Base-by-base conservation (phyloP, 2,797 vertebrate species). In the Sebastes minor region DNA sequence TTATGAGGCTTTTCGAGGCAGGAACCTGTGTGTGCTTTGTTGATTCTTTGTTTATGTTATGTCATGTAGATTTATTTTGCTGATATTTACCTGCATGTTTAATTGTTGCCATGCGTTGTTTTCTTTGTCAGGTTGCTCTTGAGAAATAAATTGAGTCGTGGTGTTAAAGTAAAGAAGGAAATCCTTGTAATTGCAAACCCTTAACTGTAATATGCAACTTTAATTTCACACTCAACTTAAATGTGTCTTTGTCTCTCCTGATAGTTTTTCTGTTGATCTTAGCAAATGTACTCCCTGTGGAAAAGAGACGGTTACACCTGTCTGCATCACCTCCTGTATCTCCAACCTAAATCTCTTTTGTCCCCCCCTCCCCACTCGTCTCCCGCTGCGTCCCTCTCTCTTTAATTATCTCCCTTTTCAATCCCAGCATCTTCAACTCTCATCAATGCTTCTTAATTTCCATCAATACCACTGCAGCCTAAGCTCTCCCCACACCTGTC, bases 391-490 rank as follows among this genome's bases (percentile, higher is more conserved):
- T 86, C 89, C 78, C 74, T 91, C 71, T 91, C 71, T 18, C 77
- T 93, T 94, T 93, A 91, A 94, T 94, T 95, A 95, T 93, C 94
- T 92, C 80, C 83, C 87, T 82, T 89, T 94, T 92, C 92, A 89
- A 92, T 94, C 92, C 91, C 84, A 59, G 82, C 90, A 92, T 94
- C 94, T 92, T 93, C 89, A 91, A 86, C 89, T 91, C 91, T 94
- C 94, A 95, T 95, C 94, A 92, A 94, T 95, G 92, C 92, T 92
- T 93, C 92, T 94, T 95, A 93, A 95, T 95, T 94, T 94, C 86
- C 89, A 91, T 96, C 95, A 93, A 95, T 95, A 95, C 85, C 75
- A 52, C 85, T 91, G 88, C 92, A 90, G 90, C 90, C 92, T 90
- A 74, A 93, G 89, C 91, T 91, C 91, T 89, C 92, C 88, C 92